phyloP scores from a whole-genome alignment of 2,113 vertebrate genomes.

The Spea multiplicata region DNA sequence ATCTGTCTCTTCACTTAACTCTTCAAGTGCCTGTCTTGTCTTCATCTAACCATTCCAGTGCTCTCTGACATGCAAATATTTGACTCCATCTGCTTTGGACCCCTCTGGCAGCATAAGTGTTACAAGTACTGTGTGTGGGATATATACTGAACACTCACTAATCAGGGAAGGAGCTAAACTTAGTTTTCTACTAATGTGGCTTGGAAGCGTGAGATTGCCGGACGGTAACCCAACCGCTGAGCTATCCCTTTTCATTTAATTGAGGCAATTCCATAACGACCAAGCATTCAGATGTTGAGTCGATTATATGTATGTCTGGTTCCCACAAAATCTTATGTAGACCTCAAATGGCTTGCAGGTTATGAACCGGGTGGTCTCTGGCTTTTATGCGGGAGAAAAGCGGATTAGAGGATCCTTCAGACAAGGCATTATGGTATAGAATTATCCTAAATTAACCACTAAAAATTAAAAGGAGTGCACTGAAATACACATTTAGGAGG shows the following conservation, averaged over 20 bases:
- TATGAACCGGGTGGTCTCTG: constrained; percentile 37
- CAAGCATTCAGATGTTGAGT: constrained; percentile 7
- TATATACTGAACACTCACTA: neutral
- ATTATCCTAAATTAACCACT: neutral
- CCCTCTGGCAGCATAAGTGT: neutral
- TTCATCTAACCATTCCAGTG: neutral
- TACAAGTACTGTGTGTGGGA: neutral
- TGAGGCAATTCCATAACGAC: constrained; percentile 28
- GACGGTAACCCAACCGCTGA: neutral
- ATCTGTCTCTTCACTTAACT: neutral
- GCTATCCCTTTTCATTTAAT: constrained; percentile 34
- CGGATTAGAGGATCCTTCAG: constrained; percentile 1
- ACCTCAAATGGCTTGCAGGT: constrained; percentile 40
- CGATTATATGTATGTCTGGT: constrained; percentile 16
- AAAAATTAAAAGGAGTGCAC: neutral
- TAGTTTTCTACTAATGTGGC: constrained; percentile 1
- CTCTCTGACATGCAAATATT: neutral
- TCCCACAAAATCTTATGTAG: constrained; percentile 30
- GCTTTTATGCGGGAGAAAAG: constrained; percentile 10
- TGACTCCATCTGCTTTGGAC: neutral
- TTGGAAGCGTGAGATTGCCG: constrained; percentile 1
- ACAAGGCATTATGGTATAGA: neutral
- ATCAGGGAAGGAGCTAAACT: constrained; percentile 1
- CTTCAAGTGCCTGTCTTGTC: neutral
- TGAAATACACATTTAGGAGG: too few species aligned